Conservation (phyloP, 2,113 vertebrate genomes). For the Neodontobutis hainanensis region DNA sequence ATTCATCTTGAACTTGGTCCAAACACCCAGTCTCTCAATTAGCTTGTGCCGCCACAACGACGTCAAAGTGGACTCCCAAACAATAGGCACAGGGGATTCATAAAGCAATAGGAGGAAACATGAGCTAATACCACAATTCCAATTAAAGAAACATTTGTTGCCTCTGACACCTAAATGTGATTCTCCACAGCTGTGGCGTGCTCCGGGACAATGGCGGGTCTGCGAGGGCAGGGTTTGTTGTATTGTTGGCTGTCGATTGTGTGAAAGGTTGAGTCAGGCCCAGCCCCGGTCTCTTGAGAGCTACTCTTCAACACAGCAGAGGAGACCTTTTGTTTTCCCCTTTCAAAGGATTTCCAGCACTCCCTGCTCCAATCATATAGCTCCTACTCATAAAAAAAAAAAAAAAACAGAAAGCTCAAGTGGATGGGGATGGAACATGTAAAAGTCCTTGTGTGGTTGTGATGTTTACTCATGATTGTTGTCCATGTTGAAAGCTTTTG, state of each 20-base stretch:
- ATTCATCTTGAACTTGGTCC: slow-evolving; percentile 68
- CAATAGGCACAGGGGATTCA: slow-evolving; percentile 74
- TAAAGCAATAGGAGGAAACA: slow-evolving; percentile 73
- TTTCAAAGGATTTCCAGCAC: slow-evolving; percentile 74
- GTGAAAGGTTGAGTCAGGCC: slow-evolving; percentile 74
- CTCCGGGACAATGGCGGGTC: slow-evolving; percentile 67
- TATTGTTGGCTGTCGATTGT: slow-evolving; percentile 72
- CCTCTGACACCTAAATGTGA: slow-evolving; percentile 76
- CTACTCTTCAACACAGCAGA: slow-evolving; percentile 64
- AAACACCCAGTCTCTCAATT: slow-evolving; percentile 76
- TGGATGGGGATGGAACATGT: slow-evolving; percentile 59
- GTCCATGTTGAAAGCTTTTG: slow-evolving; percentile 32
- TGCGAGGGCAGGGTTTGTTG: slow-evolving; percentile 66
- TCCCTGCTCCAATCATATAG: slow-evolving; percentile 63
- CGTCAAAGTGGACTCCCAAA: slow-evolving; percentile 70
- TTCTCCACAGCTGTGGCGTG: slow-evolving; percentile 70
- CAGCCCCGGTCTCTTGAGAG: slow-evolving; percentile 68
- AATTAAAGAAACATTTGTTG: slow-evolving; percentile 79
- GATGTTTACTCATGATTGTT: slow-evolving; percentile 60
- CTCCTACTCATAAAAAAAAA: slow-evolving; percentile 57
- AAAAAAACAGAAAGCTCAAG: slow-evolving; percentile 48
- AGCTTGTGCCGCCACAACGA: slow-evolving; percentile 67
- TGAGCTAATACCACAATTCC: slow-evolving; percentile 79
- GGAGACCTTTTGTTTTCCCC: slow-evolving; percentile 74
- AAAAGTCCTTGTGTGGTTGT: slow-evolving; percentile 60